phyloP scores from a whole-genome alignment of 2,113 vertebrate genomes.

The Eupsittula cactorum region DNA sequence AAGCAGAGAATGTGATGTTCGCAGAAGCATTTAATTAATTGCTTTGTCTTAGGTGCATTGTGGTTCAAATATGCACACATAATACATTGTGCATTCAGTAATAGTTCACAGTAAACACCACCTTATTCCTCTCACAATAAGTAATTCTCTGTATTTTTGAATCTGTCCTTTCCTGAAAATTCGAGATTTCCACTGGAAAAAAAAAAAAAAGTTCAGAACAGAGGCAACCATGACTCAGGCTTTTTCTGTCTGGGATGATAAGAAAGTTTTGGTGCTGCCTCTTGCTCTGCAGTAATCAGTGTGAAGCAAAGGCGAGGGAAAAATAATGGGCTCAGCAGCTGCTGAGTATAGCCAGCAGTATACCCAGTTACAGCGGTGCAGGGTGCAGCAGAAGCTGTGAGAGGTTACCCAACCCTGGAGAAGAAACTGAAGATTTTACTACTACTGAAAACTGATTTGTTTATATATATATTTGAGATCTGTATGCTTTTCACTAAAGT shows the following conservation, averaged over 20 bases:
- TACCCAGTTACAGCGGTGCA: background rate
- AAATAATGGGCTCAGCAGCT: background rate
- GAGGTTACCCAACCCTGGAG: background rate
- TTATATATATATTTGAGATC: background rate
- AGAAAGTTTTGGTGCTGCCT: background rate
- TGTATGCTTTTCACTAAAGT: background rate
- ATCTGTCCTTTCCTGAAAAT: background rate
- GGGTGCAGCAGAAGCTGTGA: background rate
- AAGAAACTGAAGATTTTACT: background rate
- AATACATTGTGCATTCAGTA: background rate
- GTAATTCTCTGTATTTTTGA: background rate
- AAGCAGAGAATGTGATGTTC: background rate
- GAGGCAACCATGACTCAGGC: background rate
- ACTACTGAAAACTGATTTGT: background rate
- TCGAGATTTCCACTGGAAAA: background rate
- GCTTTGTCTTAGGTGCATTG: background rate
- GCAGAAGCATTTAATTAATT: background rate
- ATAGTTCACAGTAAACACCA: background rate
- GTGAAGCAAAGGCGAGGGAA: background rate
- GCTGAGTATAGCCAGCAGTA: background rate
- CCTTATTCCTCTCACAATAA: background rate
- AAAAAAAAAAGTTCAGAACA: background rate
- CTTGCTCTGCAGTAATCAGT: background rate
- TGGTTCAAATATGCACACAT: background rate
- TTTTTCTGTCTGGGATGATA: background rate